phyloP scores from a whole-genome alignment of 1,140 invertebrate species.

The Pentalonia nigronervosa region DNA sequence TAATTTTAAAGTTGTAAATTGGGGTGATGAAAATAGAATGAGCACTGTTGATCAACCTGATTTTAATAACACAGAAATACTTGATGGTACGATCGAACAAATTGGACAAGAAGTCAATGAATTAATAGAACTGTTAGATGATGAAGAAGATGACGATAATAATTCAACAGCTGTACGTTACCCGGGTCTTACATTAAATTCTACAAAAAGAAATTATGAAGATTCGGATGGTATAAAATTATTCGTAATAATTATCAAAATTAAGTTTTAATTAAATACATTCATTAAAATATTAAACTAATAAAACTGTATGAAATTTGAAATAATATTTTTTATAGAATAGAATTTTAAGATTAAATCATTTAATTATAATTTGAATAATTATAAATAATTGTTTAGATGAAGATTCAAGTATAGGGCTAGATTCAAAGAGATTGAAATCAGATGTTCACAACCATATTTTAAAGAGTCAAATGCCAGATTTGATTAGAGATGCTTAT shows the following conservation, averaged over 20 bases:
- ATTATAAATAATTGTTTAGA: slow-evolving; percentile 12
- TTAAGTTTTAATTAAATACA: neutral
- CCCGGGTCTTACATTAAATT: slow-evolving; percentile 2
- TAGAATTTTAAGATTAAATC: neutral
- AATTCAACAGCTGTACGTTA: slow-evolving; percentile 20
- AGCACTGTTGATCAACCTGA: slow-evolving; percentile 20
- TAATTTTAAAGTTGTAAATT: slow-evolving; percentile 51
- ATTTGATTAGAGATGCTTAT: slow-evolving; percentile 44
- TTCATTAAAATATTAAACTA: neutral
- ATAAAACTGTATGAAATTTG: neutral
- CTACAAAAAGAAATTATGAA: slow-evolving; percentile 35
- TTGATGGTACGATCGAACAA: slow-evolving; percentile 26
- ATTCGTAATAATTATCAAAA: neutral
- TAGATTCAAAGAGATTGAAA: slow-evolving; percentile 19
- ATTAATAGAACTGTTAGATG: slow-evolving; percentile 36
- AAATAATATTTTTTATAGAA: neutral
- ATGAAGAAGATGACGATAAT: slow-evolving; percentile 19
- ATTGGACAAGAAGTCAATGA: slow-evolving; percentile 51
- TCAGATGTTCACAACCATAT: neutral
- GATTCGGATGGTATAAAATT: slow-evolving; percentile 1
- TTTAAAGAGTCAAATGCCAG: slow-evolving; percentile 36
- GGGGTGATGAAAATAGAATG: slow-evolving; percentile 50
- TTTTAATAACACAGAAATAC: slow-evolving; percentile 38
- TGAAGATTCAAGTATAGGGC: neutral
- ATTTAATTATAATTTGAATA: neutral